Evolutionary conservation across 2,888 invertebrate genomes (phyloP).

Genomic region (Sarcophaga caerulescens): DNA sequence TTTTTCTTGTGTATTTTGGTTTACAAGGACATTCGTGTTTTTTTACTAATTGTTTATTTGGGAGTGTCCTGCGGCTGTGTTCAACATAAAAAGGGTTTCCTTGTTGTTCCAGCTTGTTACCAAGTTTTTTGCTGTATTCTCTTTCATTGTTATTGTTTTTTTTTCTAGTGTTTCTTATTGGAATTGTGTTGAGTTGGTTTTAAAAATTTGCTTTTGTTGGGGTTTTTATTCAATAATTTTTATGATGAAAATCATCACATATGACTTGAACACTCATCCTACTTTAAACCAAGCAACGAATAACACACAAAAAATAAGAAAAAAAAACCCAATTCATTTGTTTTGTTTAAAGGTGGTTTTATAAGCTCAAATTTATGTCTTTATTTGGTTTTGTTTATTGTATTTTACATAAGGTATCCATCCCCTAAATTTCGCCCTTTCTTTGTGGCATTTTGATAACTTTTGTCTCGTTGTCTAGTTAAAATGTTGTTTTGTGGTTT

Average conservation of each 20-base stretch:
- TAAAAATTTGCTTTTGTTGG: not conserved
- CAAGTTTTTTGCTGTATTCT: not conserved
- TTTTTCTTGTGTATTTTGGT: constrained; percentile 22
- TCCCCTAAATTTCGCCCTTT: constrained; percentile 3
- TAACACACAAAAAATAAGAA: no score
- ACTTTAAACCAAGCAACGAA: not conserved
- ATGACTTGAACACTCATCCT: not conserved
- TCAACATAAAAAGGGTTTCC: constrained; percentile 66
- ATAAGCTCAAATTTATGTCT: constrained; percentile 45
- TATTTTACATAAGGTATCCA: constrained; percentile 5
- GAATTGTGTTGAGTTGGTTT: constrained; percentile 31
- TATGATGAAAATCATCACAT: constrained; percentile 48
- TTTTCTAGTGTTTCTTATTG: constrained; percentile 6
- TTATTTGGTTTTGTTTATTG: constrained; percentile 31
- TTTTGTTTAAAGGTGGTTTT: not conserved
- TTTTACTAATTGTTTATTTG: constrained; percentile 68
- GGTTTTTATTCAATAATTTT: constrained; percentile 16
- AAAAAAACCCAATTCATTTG: not conserved
- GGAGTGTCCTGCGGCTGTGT: constrained; percentile 70
- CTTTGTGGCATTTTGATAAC: constrained; percentile 45
- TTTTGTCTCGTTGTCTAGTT: constrained; percentile 41
- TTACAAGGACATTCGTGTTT: constrained; percentile 65
- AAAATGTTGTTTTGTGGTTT: constrained; percentile 50
- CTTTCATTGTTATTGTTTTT: constrained; percentile 2
- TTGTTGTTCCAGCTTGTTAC: constrained; percentile 11